These are phyloP conservation scores for Barbus barbus DNA, from an alignment of 2,113 vertebrate genomes.

Conservation along the genomic window DNA sequence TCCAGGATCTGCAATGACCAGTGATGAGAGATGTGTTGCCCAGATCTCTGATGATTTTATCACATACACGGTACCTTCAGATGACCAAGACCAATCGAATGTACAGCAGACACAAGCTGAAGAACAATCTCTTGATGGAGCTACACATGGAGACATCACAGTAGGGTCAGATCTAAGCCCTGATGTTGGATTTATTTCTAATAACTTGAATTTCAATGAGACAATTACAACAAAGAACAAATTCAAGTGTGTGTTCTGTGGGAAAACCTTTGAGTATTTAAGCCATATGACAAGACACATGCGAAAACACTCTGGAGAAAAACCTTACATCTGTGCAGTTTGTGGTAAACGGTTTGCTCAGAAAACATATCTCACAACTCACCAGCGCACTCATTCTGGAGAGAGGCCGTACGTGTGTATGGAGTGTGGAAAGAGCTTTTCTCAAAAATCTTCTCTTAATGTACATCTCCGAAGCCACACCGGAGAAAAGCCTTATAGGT, in stretches of 20 bases:
- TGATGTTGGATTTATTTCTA: not conserved
- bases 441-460: too few relatives aligned
- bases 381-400: too few relatives aligned
- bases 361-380: constrained; percentile 77
- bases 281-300: constrained; percentile 82
- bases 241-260: constrained; percentile 82
- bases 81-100: constrained; percentile 1
- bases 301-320: constrained; percentile 78
- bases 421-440: too few relatives aligned
- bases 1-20: constrained; percentile 13
- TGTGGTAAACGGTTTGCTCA: too few relatives aligned
- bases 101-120: not conserved
- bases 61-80: constrained; percentile 24
- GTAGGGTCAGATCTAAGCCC: constrained; percentile 24
- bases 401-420: too few relatives aligned
- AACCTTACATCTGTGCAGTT: too few relatives aligned
- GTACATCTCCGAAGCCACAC: too few relatives aligned
- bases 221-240: constrained; percentile 67
- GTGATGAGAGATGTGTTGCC: not conserved
- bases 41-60: constrained; percentile 40
- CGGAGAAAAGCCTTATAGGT: too few relatives aligned
- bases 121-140: constrained; percentile 46
- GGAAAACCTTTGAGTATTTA: constrained; percentile 81
- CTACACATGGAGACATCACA: constrained; percentile 53
- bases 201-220: constrained; percentile 39